Evolutionary conservation across 2,797 vertebrate species (phyloP).

Genomic region (Holocentrus rufus): DNA sequence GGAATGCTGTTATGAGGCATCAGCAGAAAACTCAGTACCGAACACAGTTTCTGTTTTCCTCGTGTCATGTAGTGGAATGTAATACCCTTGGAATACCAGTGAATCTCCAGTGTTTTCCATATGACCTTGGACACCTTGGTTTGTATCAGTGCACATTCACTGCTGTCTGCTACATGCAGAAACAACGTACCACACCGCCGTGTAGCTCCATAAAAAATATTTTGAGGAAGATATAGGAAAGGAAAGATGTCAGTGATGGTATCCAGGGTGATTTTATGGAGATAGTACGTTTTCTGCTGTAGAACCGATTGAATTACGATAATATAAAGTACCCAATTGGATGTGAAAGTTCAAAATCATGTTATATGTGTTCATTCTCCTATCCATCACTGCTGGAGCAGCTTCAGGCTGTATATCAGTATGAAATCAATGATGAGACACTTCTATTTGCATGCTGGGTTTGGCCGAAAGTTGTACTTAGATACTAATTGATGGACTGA

Average conservation of each 20-base stretch:
- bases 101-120: too few relatives aligned
- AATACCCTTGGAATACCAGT: too few relatives aligned
- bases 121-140: too few relatives aligned
- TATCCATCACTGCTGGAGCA: conserved; percentile 53
- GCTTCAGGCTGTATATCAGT: conserved; percentile 47
- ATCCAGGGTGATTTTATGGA: conserved; percentile 37
- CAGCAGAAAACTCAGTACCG: too few relatives aligned
- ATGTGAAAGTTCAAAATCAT: conserved; percentile 63
- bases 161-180: too few relatives aligned
- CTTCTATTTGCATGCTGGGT: conserved; percentile 41
- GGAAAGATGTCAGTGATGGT: conserved; percentile 24
- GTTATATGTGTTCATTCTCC: conserved; percentile 49
- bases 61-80: too few relatives aligned
- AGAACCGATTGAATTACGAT: conserved; percentile 38
- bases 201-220: conserved; percentile 18
- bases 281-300: conserved; percentile 24
- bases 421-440: conserved; percentile 43
- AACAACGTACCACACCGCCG: conserved; percentile 18
- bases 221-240: neutral
- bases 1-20: too few relatives aligned
- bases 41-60: too few relatives aligned
- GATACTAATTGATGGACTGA: conserved; percentile 39
- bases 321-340: conserved; percentile 45
- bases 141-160: too few relatives aligned
- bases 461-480: conserved; percentile 42